These are phyloP conservation scores for Clarias batrachus DNA, from an alignment of 2,113 vertebrate species.

Conservation along the genomic window DNA sequence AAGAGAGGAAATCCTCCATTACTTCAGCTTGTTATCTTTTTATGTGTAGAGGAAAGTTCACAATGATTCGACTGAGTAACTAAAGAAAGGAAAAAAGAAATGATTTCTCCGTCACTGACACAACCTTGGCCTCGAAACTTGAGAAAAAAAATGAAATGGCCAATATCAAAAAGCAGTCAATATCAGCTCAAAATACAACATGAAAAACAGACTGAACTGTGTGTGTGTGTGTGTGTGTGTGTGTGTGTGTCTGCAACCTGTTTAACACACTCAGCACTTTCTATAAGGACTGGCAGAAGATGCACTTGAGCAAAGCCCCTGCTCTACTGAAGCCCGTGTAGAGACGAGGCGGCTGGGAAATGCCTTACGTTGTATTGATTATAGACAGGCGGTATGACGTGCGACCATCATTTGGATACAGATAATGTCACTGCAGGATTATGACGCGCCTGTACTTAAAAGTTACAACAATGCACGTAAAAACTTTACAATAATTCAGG, in stretches of 20 bases:
- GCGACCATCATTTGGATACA: not conserved
- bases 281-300: slow-evolving; percentile 21
- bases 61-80: slow-evolving; percentile 26
- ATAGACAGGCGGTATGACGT: not conserved
- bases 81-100: not conserved
- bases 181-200: slow-evolving; percentile 12
- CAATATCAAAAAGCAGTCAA: slow-evolving; percentile 24
- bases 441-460: not conserved
- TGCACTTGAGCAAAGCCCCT: slow-evolving; percentile 10
- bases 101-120: slow-evolving; percentile 9
- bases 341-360: slow-evolving; percentile 9
- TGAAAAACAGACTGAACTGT: not conserved
- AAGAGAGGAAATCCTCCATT: slow-evolving; percentile 11
- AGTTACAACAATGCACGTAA: not conserved
- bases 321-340: slow-evolving; percentile 20
- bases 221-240: not conserved
- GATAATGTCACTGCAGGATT: not conserved
- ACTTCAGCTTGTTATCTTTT: not conserved
- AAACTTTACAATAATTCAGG: not conserved
- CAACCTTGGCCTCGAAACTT: slow-evolving; percentile 22
- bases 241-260: not conserved
- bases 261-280: slow-evolving; percentile 46
- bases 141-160: slow-evolving; percentile 24
- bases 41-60: slow-evolving; percentile 42
- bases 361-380: slow-evolving; percentile 40